phyloP scores from a whole-genome alignment of 2,797 vertebrate genomes.

The Silurus lanzhouensis region DNA sequence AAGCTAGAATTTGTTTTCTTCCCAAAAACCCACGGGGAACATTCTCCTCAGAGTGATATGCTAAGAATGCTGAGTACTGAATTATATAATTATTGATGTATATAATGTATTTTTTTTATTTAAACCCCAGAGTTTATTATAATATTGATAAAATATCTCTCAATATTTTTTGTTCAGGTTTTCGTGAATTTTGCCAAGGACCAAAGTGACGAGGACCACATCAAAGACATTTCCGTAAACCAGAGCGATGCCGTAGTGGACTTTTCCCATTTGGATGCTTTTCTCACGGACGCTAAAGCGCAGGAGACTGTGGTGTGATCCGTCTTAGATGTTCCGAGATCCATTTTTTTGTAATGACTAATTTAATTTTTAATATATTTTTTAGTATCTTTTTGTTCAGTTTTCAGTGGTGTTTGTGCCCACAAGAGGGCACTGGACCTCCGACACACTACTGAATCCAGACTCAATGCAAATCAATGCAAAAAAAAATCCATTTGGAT shows the following conservation, averaged over 20 bases:
- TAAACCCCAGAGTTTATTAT: not conserved
- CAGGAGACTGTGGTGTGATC: conserved; percentile 94
- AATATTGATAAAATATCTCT: not conserved
- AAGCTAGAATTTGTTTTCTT: not conserved
- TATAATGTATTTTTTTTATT: not conserved
- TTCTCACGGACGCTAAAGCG: conserved; percentile 85
- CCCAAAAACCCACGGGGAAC: not conserved
- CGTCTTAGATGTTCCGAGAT: conserved; percentile 27
- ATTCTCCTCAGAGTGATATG: not conserved
- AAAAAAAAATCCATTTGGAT: conserved; percentile 69
- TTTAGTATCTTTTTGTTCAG: conserved; percentile 34
- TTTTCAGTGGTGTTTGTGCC: conserved; percentile 63
- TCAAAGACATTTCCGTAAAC: conserved; percentile 89
- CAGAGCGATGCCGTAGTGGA: conserved; percentile 91
- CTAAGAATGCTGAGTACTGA: not conserved
- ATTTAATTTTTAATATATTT: conserved; percentile 46
- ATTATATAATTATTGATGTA: not conserved
- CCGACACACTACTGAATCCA: conserved; percentile 82
- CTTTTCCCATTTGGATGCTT: conserved; percentile 84
- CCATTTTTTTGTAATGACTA: conserved; percentile 19
- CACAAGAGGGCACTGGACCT: conserved; percentile 48
- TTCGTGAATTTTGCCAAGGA: conserved; percentile 99
- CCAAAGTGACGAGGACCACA: conserved; percentile 98
- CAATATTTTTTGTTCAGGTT: conserved; percentile 74
- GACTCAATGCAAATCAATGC: conserved; percentile 93